Base-by-base conservation (phyloP, 2,888 invertebrate genomes). In the Chromoteleia sp. region DNA sequence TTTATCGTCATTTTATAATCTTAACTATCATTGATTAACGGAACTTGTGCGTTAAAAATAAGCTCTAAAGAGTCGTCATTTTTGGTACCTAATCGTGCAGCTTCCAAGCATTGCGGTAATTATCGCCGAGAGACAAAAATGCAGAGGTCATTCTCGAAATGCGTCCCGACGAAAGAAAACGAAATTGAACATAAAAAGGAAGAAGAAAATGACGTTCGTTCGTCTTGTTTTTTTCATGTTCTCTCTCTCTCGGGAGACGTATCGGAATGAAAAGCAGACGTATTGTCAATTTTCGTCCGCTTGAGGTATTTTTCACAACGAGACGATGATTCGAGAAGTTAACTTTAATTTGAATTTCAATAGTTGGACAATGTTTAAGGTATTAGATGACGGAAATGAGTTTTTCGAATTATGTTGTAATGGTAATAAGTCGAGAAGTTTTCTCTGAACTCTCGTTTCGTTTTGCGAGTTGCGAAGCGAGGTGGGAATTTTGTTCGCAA, bases 341-440 rank as follows among this genome's bases (percentile, higher is more conserved):
- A 4, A 25, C 5, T 33, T 33, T 58, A n/a, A 39, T 41, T 41
- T 25, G 25, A 58, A 58, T 58, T 17, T 58, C 39, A 21, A 21
- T 39, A 39, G 39, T 21, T 19, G 10, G 17, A 33, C 33, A 15
- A 10, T 54, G 54, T 33, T 56, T 39, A 56, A 7, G n/a, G 19
- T 39, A 56, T 39, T 21, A 39, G 19, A 12, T 21, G 21, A n/a
- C 36, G 36, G 56, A 39, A 56, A 56, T 56, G 39, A 36, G 39
- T 39, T 56, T 36, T 39, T 39, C 56, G 19, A 39, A 36, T 56
- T 56, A 56, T 56, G 19, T 39, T 56, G 36, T 56, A 6, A 56
- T 56, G 39, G n/a, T 56, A 56, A 56, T 56, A 56, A 56, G 12
- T 19, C 12, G 39, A 17, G n/a, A 6, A n/a, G n/a, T n/a, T 33